These are phyloP conservation scores for Prostheceraeus crozeri DNA, from an alignment of 2,888 invertebrate genomes.

Conservation along the genomic window DNA sequence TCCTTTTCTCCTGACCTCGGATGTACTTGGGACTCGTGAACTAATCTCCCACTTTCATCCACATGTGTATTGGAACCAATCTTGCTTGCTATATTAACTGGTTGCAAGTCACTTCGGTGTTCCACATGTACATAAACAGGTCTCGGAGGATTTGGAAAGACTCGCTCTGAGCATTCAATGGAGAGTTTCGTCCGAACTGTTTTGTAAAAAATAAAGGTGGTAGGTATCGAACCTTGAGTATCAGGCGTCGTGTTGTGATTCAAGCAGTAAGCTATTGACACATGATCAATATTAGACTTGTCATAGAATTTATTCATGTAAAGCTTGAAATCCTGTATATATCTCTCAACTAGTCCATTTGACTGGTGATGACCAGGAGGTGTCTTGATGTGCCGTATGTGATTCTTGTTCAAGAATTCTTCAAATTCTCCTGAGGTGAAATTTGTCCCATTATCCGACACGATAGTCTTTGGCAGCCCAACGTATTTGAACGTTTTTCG, in stretches of 20 bases:
- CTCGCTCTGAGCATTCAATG: too few species aligned
- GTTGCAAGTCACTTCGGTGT: too few species aligned
- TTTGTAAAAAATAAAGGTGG: slow-evolving; percentile 5
- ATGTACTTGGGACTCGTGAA: too few species aligned
- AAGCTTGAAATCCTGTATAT: slow-evolving; percentile 5
- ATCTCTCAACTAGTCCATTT: slow-evolving; percentile 2
- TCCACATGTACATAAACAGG: too few species aligned
- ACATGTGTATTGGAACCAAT: too few species aligned
- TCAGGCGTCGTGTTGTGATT: slow-evolving; percentile 22
- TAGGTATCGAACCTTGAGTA: slow-evolving; percentile 10
- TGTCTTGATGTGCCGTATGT: background rate
- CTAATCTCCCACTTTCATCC: too few species aligned
- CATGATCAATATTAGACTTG: background rate
- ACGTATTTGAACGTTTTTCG: slow-evolving; percentile 18
- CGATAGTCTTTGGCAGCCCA: slow-evolving; percentile 4
- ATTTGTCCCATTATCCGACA: slow-evolving; percentile 27
- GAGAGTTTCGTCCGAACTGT: too few species aligned
- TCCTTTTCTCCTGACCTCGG: too few species aligned
- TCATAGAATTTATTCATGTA: background rate
- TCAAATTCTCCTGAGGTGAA: slow-evolving; percentile 24
- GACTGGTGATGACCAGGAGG: slow-evolving; percentile 13
- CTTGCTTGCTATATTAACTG: too few species aligned
- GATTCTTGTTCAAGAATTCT: slow-evolving; percentile 1
- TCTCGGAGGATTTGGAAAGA: too few species aligned
- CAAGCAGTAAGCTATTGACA: background rate